phyloP scores from a whole-genome alignment of 2,113 vertebrate species.

The Alethe diademata region DNA sequence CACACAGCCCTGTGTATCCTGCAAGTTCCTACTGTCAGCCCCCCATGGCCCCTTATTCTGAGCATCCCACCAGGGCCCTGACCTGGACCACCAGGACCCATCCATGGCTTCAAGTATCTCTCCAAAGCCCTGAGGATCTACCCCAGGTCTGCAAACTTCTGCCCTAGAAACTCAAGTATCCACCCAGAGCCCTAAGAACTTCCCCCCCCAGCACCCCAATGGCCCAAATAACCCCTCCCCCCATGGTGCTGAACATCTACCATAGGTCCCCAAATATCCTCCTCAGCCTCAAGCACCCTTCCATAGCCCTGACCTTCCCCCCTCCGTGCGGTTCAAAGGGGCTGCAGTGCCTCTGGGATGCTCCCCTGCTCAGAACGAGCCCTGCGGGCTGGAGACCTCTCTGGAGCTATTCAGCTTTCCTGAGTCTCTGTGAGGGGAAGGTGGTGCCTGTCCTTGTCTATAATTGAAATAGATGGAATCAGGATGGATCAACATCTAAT shows the following conservation, averaged over 20 bases:
- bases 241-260: background rate
- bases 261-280: background rate
- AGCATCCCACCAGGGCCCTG: background rate
- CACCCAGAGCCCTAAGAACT: background rate
- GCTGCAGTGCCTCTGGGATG: background rate
- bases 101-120: background rate
- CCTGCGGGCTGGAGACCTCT: background rate
- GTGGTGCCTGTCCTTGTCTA: background rate
- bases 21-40: background rate
- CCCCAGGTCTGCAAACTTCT: too few species aligned
- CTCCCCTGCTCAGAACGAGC: background rate
- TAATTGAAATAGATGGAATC: conserved; percentile 24
- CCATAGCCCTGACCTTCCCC: background rate
- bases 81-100: background rate
- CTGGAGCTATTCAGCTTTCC: background rate
- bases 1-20: background rate
- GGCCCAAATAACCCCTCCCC: too few species aligned
- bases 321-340: rapidly evolving
- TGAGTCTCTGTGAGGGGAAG: rapidly evolving
- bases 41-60: background rate
- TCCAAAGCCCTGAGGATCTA: background rate
- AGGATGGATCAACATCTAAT: background rate
- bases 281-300: background rate
- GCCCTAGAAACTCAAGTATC: background rate
- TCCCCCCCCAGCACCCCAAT: rapidly evolving